phyloP scores from a whole-genome alignment of 2,888 invertebrate species.

The Drosophila quinaria region DNA sequence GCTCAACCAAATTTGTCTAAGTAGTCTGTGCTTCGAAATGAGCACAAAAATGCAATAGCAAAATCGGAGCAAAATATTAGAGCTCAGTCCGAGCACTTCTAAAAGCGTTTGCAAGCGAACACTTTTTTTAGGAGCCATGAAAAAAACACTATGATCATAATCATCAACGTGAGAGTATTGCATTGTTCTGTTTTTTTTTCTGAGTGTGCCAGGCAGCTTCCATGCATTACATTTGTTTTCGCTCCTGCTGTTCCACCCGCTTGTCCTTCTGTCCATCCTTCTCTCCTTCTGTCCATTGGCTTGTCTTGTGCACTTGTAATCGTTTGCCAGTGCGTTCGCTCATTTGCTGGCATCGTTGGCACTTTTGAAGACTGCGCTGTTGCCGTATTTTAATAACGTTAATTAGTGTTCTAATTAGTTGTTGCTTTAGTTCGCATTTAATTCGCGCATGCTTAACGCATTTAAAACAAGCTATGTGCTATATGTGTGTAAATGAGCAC shows the following conservation, averaged over 20 bases:
- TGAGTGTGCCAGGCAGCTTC: constrained; percentile 26
- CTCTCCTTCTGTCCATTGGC: constrained; percentile 5
- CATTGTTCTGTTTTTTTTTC: no score
- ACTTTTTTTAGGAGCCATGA: no score
- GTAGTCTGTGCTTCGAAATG: no score
- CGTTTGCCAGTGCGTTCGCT: constrained; percentile 34
- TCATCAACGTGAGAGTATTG: no score
- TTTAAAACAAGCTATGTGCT: constrained; percentile 37
- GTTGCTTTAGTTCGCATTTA: constrained; percentile 64
- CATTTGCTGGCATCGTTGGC: constrained; percentile 31
- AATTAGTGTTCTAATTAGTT: constrained; percentile 79
- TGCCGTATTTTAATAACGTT: constrained; percentile 75
- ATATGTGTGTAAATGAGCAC: background rate
- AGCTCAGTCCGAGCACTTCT: no score
- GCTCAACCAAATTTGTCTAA: no score
- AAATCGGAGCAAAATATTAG: no score
- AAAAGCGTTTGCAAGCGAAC: no score
- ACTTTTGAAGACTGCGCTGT: constrained; percentile 33
- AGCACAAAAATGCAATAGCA: no score
- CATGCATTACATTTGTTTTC: constrained; percentile 30
- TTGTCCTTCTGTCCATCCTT: no score
- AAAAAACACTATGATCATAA: no score
- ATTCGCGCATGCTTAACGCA: constrained; percentile 54
- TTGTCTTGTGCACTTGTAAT: constrained; percentile 38
- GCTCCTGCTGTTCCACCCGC: background rate